These are phyloP conservation scores for Solen grandis DNA, from an alignment of 1,140 invertebrate species.

Conservation along the genomic window DNA sequence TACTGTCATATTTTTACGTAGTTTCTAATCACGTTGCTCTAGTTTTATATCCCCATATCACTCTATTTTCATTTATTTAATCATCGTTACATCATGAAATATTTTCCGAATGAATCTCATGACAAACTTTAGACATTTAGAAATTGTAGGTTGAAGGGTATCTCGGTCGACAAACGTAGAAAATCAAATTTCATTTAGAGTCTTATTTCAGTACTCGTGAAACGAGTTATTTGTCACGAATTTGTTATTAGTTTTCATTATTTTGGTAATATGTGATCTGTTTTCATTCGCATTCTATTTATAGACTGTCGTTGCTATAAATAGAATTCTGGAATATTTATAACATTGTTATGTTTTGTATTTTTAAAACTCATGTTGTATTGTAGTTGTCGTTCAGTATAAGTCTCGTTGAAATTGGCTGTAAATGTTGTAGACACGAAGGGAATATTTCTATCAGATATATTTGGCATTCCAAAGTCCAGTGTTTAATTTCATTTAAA, in stretches of 20 bases:
- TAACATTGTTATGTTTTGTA: neutral
- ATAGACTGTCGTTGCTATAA: neutral
- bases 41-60: neutral
- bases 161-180: neutral
- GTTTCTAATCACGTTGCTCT: neutral
- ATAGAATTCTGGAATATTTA: neutral
- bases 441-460: neutral
- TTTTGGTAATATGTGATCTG: neutral
- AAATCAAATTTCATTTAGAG: neutral
- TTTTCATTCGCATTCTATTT: neutral
- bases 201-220: constrained; percentile 31
- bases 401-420: neutral
- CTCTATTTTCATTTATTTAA: neutral
- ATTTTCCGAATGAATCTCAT: constrained; percentile 18
- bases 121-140: no score
- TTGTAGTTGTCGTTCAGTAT: neutral
- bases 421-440: neutral
- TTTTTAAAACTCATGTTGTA: neutral
- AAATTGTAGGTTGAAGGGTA: constrained; percentile 37
- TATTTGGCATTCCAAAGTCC: no score
- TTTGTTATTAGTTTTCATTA: neutral
- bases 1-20: neutral
- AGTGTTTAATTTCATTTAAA: no score
- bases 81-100: constrained; percentile 15
- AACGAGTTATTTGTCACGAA: constrained; percentile 13